A percentile compares a stretch with the other conserved stretches of the same genome.
phyloP scores from a whole-genome alignment of 2,113 vertebrate species.

The Anarrhichthys ocellatus region DNA sequence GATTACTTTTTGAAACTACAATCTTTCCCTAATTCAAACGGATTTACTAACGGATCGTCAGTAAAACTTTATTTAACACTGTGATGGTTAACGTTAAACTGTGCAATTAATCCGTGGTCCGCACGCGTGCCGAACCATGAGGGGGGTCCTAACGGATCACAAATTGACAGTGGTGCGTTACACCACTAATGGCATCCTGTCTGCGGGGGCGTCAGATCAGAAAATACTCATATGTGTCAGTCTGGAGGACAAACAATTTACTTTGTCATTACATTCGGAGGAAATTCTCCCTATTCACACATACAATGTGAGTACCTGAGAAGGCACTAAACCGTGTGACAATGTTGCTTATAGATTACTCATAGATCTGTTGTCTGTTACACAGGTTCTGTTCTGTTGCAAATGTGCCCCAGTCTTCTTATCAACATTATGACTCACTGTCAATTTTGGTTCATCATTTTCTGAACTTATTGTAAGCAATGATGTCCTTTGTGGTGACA shows the following conservation, averaged over 20 bases:
- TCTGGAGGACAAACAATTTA: not conserved
- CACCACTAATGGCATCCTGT: not conserved
- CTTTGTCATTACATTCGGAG: not conserved
- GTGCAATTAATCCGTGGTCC: too few relatives aligned
- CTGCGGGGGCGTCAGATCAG: not conserved
- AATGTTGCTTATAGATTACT: conserved; percentile 10
- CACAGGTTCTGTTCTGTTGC: conserved; percentile 9
- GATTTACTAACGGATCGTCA: too few relatives aligned
- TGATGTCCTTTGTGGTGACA: conserved; percentile 55
- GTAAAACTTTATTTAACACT: too few relatives aligned
- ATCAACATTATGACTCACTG: conserved; percentile 28
- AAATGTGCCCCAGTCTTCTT: conserved; percentile 34
- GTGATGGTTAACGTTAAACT: too few relatives aligned
- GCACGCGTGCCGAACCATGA: too few relatives aligned
- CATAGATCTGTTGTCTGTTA: not conserved
- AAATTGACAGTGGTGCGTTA: too few relatives aligned
- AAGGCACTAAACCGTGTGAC: not conserved
- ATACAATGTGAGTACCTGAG: not conserved
- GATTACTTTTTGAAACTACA: too few relatives aligned
- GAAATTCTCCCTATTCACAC: not conserved
- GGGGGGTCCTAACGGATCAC: too few relatives aligned
- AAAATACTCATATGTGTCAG: not conserved
- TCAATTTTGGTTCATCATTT: conserved; percentile 42
- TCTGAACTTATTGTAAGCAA: conserved; percentile 43
- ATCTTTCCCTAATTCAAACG: too few relatives aligned